A percentile compares a stretch with the other conserved stretches of the same genome.
Conservation (phyloP, 2,113 vertebrate species). For the Trichomycterus rosablanca region DNA sequence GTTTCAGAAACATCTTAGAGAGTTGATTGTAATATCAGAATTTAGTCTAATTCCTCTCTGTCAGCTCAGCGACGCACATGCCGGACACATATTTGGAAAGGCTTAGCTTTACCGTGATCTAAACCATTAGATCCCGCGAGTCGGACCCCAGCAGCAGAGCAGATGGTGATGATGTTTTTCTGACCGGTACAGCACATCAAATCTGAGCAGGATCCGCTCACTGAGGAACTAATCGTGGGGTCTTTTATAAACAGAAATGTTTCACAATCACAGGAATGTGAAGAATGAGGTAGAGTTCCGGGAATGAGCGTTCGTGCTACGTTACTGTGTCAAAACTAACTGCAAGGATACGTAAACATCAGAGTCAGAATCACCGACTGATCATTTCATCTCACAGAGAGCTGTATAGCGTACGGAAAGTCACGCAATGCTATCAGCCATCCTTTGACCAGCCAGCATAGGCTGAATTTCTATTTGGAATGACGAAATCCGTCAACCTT, state of each 20-base stretch:
- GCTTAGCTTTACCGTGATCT: not conserved
- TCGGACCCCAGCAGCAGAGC: not conserved
- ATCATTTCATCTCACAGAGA: too few relatives aligned
- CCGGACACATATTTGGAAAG: constrained; percentile 9
- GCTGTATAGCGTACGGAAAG: too few relatives aligned
- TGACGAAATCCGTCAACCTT: too few relatives aligned
- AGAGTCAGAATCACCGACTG: too few relatives aligned
- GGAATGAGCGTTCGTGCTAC: not conserved
- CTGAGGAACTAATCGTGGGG: not conserved
- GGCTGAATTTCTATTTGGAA: too few relatives aligned
- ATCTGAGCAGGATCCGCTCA: not conserved
- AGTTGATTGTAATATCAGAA: not conserved
- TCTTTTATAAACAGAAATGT: not conserved
- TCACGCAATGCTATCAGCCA: too few relatives aligned
- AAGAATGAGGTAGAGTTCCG: not conserved
- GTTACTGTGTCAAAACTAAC: not conserved
- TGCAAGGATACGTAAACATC: too few relatives aligned
- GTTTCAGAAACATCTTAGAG: too few relatives aligned
- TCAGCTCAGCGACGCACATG: not conserved
- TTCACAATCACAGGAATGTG: not conserved
- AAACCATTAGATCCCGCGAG: not conserved
- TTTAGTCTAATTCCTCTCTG: not conserved
- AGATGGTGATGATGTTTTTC: not conserved
- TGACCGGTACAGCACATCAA: not conserved
- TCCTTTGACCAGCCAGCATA: too few relatives aligned